Conservation (phyloP, 2,797 vertebrate species). For the Hippocampus kuda region DNA sequence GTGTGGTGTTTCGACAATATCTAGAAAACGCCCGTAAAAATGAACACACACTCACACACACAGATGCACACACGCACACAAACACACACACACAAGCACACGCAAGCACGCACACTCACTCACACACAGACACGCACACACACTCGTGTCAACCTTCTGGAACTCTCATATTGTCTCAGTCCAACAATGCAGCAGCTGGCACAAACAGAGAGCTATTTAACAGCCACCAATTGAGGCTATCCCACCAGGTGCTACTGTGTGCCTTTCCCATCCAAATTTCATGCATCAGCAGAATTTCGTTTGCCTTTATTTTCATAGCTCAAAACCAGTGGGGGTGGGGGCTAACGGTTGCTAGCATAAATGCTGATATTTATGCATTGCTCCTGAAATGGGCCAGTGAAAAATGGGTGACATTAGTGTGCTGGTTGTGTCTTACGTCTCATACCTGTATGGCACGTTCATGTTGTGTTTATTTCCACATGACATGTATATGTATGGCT, state of each 20-base stretch:
- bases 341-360: constrained; percentile 13
- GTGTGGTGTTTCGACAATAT: constrained; percentile 19
- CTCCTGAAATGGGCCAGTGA: not conserved
- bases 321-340: constrained; percentile 21
- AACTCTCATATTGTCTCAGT: constrained; percentile 68
- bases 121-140: constrained; percentile 31
- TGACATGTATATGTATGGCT: constrained; percentile 13
- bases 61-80: constrained; percentile 16
- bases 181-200: constrained; percentile 67
- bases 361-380: constrained; percentile 37
- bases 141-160: constrained; percentile 45
- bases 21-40: constrained; percentile 36
- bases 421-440: not conserved
- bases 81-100: constrained; percentile 23
- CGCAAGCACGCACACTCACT: constrained; percentile 20
- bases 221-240: constrained; percentile 60
- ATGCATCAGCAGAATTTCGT: constrained; percentile 63
- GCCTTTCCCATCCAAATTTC: constrained; percentile 63
- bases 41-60: too few species aligned
- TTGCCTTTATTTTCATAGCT: constrained; percentile 56
- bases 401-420: not conserved
- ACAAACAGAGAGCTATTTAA: constrained; percentile 64
- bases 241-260: constrained; percentile 63
- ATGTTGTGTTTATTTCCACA: constrained; percentile 20
- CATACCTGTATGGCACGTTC: not conserved